A percentile compares a stretch with the other conserved stretches of the same genome.
Evolutionary conservation across 2,797 vertebrate species (phyloP).

Genomic region (Discoglossus pictus): DNA sequence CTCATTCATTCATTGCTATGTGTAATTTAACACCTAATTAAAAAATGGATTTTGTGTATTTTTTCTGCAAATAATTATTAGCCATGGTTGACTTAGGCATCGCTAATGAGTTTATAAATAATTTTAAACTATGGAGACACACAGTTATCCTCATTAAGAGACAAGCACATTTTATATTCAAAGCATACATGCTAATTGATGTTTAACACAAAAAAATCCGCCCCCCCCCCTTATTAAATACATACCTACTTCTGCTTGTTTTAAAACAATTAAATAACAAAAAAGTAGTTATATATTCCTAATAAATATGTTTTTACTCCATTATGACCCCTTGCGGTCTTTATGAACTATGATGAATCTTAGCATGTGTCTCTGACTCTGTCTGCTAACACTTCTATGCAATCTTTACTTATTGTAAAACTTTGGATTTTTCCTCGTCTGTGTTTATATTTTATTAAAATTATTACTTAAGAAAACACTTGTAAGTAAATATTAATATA

Average conservation of each 20-base stretch:
- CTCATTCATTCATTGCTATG: conserved; percentile 11
- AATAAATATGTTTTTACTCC: conserved; percentile 11
- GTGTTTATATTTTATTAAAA: too few species aligned
- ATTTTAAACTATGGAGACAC: conserved; percentile 44
- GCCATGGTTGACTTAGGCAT: conserved; percentile 32
- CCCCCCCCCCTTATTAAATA: conserved; percentile 41
- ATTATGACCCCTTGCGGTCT: not conserved
- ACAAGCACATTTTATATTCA: conserved; percentile 36
- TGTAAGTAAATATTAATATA: too few species aligned
- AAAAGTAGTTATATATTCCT: not conserved
- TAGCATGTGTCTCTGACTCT: too few species aligned
- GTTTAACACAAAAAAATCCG: conserved; percentile 48
- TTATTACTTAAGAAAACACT: too few species aligned
- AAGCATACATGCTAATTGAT: conserved; percentile 47
- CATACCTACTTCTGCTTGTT: conserved; percentile 13
- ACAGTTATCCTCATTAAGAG: conserved; percentile 44
- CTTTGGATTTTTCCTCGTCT: too few species aligned
- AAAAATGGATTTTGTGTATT: conserved; percentile 39
- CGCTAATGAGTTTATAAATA: conserved; percentile 51
- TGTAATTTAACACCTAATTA: conserved; percentile 50
- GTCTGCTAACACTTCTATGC: too few species aligned
- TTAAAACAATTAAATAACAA: conserved; percentile 8
- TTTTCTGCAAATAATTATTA: conserved; percentile 40
- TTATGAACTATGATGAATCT: too few species aligned
- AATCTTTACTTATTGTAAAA: too few species aligned